phyloP scores from a whole-genome alignment of 2,113 vertebrate genomes.

The Antechinus flavipes region DNA sequence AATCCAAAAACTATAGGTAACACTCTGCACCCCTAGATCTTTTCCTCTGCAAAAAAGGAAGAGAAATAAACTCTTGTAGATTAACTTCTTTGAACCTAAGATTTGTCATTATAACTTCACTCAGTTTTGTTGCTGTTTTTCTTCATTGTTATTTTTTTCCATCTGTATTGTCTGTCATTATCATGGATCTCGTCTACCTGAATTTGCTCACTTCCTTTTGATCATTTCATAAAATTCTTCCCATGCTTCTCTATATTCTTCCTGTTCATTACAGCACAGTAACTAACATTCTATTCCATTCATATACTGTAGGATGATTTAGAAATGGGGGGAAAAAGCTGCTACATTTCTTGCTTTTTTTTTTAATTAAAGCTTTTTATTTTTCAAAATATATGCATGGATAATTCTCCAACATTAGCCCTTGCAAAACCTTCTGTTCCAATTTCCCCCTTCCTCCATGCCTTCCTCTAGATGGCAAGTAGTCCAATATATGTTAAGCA shows the following conservation, averaged over 20 bases:
- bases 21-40: not conserved
- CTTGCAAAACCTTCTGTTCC: no score
- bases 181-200: not conserved
- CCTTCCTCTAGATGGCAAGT: no score
- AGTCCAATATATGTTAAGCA: no score
- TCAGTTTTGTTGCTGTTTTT: not conserved
- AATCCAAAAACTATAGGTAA: not conserved
- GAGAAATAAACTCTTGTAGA: not conserved
- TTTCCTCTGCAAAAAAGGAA: not conserved
- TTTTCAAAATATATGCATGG: no score
- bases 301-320: not conserved
- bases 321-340: not conserved
- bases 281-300: not conserved
- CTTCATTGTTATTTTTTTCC: not conserved
- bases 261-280: not conserved
- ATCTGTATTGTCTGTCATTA: not conserved
- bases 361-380: no score
- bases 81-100: not conserved
- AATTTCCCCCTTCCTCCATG: no score
- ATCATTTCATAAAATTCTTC: not conserved
- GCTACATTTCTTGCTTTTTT: not conserved
- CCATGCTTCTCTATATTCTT: not conserved
- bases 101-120: not conserved
- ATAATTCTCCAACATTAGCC: no score
- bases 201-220: not conserved